These are phyloP conservation scores for Apomyelois bistriatella DNA, from an alignment of 2,888 invertebrate species.

Conservation along the genomic window DNA sequence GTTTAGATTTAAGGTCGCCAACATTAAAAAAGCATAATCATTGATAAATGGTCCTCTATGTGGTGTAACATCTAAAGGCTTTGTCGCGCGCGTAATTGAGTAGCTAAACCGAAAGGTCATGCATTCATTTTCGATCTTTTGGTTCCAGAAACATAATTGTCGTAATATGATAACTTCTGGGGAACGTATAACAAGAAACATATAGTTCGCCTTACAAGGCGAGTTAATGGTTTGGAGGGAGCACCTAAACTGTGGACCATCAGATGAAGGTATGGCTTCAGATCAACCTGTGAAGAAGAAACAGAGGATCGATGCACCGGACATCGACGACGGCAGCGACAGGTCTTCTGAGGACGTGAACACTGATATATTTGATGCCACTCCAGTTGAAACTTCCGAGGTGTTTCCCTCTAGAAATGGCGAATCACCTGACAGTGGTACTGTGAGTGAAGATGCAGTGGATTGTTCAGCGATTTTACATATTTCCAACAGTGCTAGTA, in stretches of 20 bases:
- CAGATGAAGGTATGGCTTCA: constrained; percentile 83
- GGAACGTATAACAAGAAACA: constrained; percentile 11
- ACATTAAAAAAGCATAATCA: constrained; percentile 18
- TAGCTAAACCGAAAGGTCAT: constrained; percentile 78
- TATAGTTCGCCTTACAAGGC: constrained; percentile 25
- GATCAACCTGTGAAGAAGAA: constrained; percentile 93
- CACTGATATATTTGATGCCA: constrained; percentile 62
- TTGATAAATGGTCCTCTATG: constrained; percentile 21
- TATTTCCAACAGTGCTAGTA: constrained; percentile 51
- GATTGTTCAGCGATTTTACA: constrained; percentile 66
- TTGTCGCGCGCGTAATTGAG: constrained; percentile 78
- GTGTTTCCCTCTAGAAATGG: constrained; percentile 64
- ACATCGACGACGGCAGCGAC: constrained; percentile 77
- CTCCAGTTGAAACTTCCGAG: constrained; percentile 64
- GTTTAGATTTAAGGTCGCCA: constrained; percentile 20
- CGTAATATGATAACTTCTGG: constrained; percentile 27
- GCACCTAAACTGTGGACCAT: constrained; percentile 72
- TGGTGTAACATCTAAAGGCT: constrained; percentile 47
- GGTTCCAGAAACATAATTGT: constrained; percentile 58
- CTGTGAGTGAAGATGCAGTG: constrained; percentile 74
- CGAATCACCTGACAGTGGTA: constrained; percentile 73
- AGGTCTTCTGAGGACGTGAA: constrained; percentile 74
- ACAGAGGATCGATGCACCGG: constrained; percentile 84
- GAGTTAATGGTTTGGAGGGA: constrained; percentile 83
- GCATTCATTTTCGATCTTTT: constrained; percentile 66